phyloP scores from a whole-genome alignment of 2,113 vertebrate species.

The Perccottus glenii region DNA sequence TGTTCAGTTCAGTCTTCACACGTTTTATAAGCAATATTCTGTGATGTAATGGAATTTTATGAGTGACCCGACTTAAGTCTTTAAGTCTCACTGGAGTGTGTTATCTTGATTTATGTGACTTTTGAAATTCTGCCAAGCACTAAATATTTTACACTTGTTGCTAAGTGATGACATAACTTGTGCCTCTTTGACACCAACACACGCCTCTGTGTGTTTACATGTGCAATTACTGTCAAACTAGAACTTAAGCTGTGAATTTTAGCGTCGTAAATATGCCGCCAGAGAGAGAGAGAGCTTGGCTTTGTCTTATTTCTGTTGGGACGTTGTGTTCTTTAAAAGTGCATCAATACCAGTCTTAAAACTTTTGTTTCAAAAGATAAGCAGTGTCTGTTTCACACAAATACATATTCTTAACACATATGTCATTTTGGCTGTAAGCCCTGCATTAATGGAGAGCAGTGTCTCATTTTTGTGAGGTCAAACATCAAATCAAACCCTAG shows the following conservation, averaged over 20 bases:
- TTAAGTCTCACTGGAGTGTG: not conserved
- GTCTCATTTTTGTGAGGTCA: too few relatives aligned
- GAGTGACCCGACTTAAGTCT: not conserved
- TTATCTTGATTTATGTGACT: constrained; percentile 19
- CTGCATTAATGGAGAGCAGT: too few relatives aligned
- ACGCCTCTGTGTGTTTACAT: not conserved
- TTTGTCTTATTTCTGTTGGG: not conserved
- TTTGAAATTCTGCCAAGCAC: constrained; percentile 20
- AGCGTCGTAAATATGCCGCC: not conserved
- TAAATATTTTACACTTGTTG: constrained; percentile 21
- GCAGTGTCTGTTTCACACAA: too few relatives aligned
- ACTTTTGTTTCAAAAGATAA: too few relatives aligned
- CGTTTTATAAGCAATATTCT: not conserved
- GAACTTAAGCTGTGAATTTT: not conserved
- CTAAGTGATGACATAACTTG: constrained; percentile 14
- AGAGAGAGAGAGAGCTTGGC: not conserved
- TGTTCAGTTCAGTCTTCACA: not conserved
- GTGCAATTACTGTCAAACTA: constrained; percentile 11
- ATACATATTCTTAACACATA: too few relatives aligned
- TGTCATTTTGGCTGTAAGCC: too few relatives aligned
- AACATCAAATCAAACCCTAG: too few relatives aligned
- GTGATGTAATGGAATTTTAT: constrained; percentile 10
- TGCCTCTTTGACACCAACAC: not conserved
- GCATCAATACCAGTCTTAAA: not conserved
- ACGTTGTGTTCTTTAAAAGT: not conserved